These are phyloP conservation scores for Cabera pusaria DNA, from an alignment of 2,888 invertebrate species.

Conservation along the genomic window DNA sequence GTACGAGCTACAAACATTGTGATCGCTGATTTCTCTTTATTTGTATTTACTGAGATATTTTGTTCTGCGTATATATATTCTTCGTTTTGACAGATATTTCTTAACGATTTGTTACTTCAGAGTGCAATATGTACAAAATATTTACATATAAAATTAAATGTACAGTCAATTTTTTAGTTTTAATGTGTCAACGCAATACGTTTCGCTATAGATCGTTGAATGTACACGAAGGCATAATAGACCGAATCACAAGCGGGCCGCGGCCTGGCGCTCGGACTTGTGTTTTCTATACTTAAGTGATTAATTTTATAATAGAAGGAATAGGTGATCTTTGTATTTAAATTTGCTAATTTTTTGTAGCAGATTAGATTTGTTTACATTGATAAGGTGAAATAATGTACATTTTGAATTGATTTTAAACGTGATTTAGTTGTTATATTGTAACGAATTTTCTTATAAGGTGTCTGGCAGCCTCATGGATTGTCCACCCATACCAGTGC, in stretches of 20 bases:
- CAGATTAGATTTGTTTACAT: conserved; percentile 82
- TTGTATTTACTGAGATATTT: conserved; percentile 70
- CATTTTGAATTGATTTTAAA: conserved; percentile 83
- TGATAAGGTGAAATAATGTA: conserved; percentile 77
- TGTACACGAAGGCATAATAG: conserved; percentile 79
- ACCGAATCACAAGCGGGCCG: conserved; percentile 69
- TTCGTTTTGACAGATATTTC: conserved; percentile 75
- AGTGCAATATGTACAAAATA: conserved; percentile 90
- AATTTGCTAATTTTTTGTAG: conserved; percentile 83
- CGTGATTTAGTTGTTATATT: conserved; percentile 83
- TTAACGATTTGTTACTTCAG: conserved; percentile 82
- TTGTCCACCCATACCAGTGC: conserved; percentile 74
- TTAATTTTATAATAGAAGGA: conserved; percentile 79
- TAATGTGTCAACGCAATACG: conserved; percentile 80
- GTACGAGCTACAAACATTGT: conserved; percentile 80
- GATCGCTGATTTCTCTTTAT: conserved; percentile 73
- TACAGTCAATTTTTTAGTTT: conserved; percentile 81
- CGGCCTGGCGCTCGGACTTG: conserved; percentile 61
- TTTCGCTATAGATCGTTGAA: conserved; percentile 72
- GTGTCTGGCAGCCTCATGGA: conserved; percentile 72
- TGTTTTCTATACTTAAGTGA: conserved; percentile 80
- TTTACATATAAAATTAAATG: conserved; percentile 82
- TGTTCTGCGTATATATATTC: conserved; percentile 71
- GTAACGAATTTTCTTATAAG: conserved; percentile 79
- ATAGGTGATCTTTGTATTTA: conserved; percentile 81